Base-by-base conservation (phyloP, 2,797 vertebrate genomes). In the Dromococcyx pavoninus region DNA sequence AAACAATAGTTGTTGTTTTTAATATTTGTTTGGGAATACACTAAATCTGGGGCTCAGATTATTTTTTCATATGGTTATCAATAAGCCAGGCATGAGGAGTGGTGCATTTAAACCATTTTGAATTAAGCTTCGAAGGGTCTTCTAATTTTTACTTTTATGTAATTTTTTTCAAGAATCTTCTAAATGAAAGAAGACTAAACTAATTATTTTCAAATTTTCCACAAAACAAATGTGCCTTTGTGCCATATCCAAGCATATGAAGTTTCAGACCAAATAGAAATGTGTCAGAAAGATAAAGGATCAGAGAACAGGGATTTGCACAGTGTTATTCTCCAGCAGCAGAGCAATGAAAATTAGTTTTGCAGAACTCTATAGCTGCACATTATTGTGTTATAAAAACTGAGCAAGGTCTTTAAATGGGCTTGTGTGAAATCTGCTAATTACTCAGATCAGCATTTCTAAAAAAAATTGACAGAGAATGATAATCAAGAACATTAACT, bases 171-270 rank as follows among this genome's bases (percentile, higher is more conserved):
- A 64, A 95, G 32, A 30, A 70, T 73, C 60, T 75, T 48, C 33
- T 43, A 48, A 57, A 33, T 78, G 65, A 91, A 93, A 79, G 43
- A 16, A 77, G 72, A 79, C 57, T 90, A 91, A 86, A 70, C 12
- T 14, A 53, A 74, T 87, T 87, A 14, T 77, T 91, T 77, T 74
- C 28, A 60, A 46, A 48, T 79, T 89, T 96, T 93, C 46, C 61
- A 39, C 30, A 27, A 39, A 82, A 72, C 7, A 77, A 35, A 33
- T 4, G 11, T 33, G 92, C 30, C 19, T 93, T 93, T 92, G 69
- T 91, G 61, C 65, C 43, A n/a, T 58, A 82, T 94, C 81, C 89
- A 95, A 93, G 50, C 75, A 77, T 86, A 44, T 83, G 81, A 95
- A 87, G 25, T 85, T 82, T 95, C 61, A 95, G 30, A 91, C 61